These are phyloP conservation scores for Gallirallus australis DNA, from an alignment of 2,797 vertebrate species.

Conservation along the genomic window DNA sequence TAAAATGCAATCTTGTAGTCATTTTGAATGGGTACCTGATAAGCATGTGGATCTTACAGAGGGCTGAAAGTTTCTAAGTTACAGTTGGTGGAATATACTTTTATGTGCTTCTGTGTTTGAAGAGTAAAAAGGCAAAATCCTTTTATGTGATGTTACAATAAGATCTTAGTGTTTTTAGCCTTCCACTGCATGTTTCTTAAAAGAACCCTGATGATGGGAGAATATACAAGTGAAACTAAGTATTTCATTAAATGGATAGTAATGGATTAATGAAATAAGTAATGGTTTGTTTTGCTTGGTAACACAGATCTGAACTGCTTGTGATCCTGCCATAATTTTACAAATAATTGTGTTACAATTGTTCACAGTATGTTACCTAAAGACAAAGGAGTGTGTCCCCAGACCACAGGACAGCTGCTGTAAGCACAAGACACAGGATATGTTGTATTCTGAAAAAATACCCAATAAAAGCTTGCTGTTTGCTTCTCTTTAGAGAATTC, in stretches of 20 bases:
- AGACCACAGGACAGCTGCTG: neutral
- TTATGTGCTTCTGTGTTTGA: neutral
- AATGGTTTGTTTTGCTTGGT: neutral
- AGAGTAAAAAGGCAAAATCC: neutral
- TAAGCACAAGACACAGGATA: neutral
- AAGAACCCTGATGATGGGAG: neutral
- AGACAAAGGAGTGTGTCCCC: neutral
- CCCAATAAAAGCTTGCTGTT: neutral
- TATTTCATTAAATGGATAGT: neutral
- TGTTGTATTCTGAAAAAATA: neutral
- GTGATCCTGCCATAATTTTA: neutral
- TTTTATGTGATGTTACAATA: neutral
- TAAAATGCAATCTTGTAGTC: neutral
- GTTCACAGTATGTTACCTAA: neutral
- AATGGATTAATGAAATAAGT: neutral
- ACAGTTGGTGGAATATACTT: neutral
- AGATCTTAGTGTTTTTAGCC: neutral
- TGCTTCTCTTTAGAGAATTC: neutral
- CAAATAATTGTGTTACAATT: neutral
- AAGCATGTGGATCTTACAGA: neutral
- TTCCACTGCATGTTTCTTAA: neutral
- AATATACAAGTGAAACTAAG: neutral
- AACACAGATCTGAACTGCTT: neutral
- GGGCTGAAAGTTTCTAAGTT: neutral
- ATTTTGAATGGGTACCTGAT: neutral